These are phyloP conservation scores for Columba janthina DNA, from an alignment of 2,113 vertebrate genomes.

Conservation along the genomic window DNA sequence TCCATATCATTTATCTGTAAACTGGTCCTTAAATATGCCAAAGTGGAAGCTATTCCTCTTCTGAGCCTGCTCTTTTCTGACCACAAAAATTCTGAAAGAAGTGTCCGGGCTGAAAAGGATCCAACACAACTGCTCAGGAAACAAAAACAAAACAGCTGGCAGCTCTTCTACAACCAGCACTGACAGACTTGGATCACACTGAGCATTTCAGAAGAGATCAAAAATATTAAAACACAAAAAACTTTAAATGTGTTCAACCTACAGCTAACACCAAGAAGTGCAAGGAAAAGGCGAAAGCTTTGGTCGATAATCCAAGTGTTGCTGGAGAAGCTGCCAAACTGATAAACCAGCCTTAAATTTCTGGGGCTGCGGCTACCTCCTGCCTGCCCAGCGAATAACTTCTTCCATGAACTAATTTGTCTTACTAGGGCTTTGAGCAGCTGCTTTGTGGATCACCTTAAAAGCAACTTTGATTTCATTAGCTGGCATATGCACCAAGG, in stretches of 20 bases:
- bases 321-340: background rate
- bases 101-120: background rate
- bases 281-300: background rate
- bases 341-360: background rate
- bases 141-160: background rate
- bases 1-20: background rate
- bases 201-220: background rate
- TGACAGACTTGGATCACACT: background rate
- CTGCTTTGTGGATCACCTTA: background rate
- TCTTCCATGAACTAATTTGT: background rate
- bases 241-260: background rate
- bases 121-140: background rate
- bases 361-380: background rate
- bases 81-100: background rate
- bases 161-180: background rate
- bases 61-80: background rate
- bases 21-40: background rate
- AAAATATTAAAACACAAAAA: background rate
- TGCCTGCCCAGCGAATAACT: background rate
- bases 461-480: background rate
- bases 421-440: background rate
- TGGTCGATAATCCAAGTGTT: background rate
- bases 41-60: background rate
- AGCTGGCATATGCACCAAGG: background rate
- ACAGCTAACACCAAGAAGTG: background rate